Percentiles rank a stretch among this genome's conserved stretches.
Conservation (phyloP, 2,113 vertebrate genomes). For the Regulus satrapa region DNA sequence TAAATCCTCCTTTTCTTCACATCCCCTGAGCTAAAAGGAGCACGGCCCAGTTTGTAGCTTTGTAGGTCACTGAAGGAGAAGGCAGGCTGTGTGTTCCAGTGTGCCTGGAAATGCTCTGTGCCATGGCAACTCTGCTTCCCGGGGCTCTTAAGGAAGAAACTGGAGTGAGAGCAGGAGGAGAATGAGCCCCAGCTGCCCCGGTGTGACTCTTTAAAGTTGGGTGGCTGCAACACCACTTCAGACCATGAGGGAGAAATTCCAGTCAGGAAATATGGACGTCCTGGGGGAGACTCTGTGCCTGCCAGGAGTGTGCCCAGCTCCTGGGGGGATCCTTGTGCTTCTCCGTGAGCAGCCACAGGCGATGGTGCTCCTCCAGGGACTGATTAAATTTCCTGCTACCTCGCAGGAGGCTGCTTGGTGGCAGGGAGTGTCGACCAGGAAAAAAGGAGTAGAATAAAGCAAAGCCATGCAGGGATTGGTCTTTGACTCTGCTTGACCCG, state of each 20-base stretch:
- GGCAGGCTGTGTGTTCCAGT: not conserved
- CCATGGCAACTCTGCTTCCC: not conserved
- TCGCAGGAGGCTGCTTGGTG: not conserved
- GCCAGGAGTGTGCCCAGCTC: not conserved
- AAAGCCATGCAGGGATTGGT: not conserved
- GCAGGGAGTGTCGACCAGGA: not conserved
- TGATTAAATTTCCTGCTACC: not conserved
- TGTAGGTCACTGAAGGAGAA: conserved; percentile 46
- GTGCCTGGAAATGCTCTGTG: not conserved
- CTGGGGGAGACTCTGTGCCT: not conserved
- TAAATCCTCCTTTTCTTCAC: not conserved
- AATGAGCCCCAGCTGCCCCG: not conserved
- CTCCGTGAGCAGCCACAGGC: accelerated
- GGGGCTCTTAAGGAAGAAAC: not conserved
- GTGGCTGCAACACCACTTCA: not conserved
- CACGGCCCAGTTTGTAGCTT: not conserved
- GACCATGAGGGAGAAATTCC: not conserved
- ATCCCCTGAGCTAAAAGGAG: conserved; percentile 7
- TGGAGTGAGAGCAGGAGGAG: not conserved
- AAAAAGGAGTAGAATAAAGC: not conserved
- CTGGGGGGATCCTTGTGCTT: not conserved
- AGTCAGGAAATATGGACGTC: not conserved
- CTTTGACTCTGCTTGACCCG: not conserved
- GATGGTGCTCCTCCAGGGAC: not conserved
- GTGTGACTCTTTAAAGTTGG: not conserved